Evolutionary conservation across 2,888 invertebrate genomes (phyloP), one percentile per base, ranked within the genome.

Genomic region (Chrysomela aeneicollis): DNA sequence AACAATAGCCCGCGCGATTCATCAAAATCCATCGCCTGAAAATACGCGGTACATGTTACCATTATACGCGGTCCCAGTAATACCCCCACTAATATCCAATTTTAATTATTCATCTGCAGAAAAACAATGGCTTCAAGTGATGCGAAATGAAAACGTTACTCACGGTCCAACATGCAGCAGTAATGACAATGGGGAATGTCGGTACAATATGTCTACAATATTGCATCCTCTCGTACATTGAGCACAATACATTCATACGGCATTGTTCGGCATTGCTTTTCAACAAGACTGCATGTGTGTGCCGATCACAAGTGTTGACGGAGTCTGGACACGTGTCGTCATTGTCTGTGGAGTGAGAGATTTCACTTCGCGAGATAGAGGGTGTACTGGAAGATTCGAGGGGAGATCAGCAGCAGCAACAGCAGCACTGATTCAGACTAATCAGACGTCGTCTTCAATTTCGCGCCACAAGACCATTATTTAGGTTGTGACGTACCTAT

Each of bases 261-360:
- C 68, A 76, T 75, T 77, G 77, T 76, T 76, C 73, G 69, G 71
- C 72, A 78, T 79, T 78, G 77, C 78, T 78, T 75, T 76, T 79
- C 78, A 77, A 77, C 77, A 76, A 74, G 71, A 72, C 73, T 73
- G 72, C 70, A 65, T 74, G 73, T 71, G 76, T 75, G 70, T 71
- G 71, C 71, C 74, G 73, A 50, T 52, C 74, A 74, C 74, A 74
- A 76, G 77, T 73, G 73, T 74, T 58, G 64, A 61, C 64, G 47
- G 69, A 73, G 71, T 73, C 66, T 70, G 70, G 76, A 76, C 78
- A 77, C 74, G 74, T 74, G 76, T 71, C 71, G 64, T 71, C 70
- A 74, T 74, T 74, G 73, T 75, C 17, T 19, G 26, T 6, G 17
- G 26, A 30, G 26, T 46, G n/a, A 17, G 30, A n/a, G 26, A 55